Percentiles rank a stretch among this genome's conserved stretches.
Evolutionary conservation across 2,797 vertebrate species (phyloP).

Genomic region (Vireo griseus): DNA sequence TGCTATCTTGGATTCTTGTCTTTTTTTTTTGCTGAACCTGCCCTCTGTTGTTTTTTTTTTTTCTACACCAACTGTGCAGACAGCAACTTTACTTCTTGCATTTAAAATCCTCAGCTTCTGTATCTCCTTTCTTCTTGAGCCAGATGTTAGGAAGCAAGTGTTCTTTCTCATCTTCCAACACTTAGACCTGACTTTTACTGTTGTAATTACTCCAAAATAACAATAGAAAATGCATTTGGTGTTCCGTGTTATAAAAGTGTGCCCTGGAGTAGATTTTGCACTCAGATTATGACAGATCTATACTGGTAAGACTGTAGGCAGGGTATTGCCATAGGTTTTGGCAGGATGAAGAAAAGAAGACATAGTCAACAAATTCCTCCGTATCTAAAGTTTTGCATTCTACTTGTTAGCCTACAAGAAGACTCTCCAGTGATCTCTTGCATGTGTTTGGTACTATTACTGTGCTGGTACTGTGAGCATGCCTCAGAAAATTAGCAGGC

Average conservation of each 20-base stretch:
- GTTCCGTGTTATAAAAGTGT: neutral
- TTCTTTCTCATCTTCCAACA: neutral
- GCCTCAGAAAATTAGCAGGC: neutral
- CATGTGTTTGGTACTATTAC: neutral
- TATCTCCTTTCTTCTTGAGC: neutral
- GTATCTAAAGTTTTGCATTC: neutral
- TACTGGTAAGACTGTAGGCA: neutral
- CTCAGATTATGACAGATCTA: neutral
- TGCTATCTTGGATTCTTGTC: neutral
- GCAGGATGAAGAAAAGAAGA: neutral
- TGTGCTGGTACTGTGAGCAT: neutral
- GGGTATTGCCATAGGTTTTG: neutral
- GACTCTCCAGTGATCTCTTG: neutral
- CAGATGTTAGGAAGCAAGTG: neutral
- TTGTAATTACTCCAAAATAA: neutral
- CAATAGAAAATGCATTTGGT: neutral
- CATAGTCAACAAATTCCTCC: neutral
- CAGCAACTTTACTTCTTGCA: neutral
- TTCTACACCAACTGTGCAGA: neutral
- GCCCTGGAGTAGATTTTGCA: neutral
- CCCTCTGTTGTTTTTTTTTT: neutral
- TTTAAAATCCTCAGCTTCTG: neutral
- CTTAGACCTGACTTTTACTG: neutral
- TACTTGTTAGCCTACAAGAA: neutral
- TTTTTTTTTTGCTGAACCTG: neutral